Evolutionary conservation across 1,140 invertebrate species (phyloP), one percentile per base, ranked within the genome.

Genomic region (Battus philenor): DNA sequence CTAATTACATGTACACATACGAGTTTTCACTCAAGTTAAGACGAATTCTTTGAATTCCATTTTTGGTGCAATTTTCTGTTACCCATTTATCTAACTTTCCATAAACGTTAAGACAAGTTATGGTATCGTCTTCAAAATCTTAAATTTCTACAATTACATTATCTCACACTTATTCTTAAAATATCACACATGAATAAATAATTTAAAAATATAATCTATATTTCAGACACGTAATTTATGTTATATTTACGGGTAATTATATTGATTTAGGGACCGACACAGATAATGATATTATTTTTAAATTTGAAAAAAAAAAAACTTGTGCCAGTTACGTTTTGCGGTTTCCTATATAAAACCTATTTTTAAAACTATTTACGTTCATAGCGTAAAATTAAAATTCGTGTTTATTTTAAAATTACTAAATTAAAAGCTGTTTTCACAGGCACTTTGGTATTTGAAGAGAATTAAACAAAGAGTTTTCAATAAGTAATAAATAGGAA

Each of bases 131-230:
- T 27, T 16, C 15, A 24, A 39, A n/a, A n/a, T 39, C 8, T 13
- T 24, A 39, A 39, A 0, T 27, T 24, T 9, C 36, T n/a, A n/a
- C n/a, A 27, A 27, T 2, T 27, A n/a, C n/a, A n/a, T n/a, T n/a
- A n/a, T n/a, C n/a, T 11, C 12, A 41, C 24, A 41, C 26, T 41
- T 41, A 41, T 18, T 9, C 0, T 29, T 17, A 41, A 16, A 41
- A 10, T 41, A 41, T 41, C 38, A 41, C 38, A 41, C 38, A 41
- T 41, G 22, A 27, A 41, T 41, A 41, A 41, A 41, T 41, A 41
- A 41, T 5, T 41, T 41, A 41, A 41, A 41, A 41, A 41, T 41
- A 41, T 41, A 41, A 15, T 29, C 13, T 41, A 17, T 29, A 2
- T 15, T 30, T 26, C 11, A n/a, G 22, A 39, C 36, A 13, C 20